A percentile compares a stretch with the other conserved stretches of the same genome.
Conservation (phyloP, 2,797 vertebrate species). For the Parotocinclus haroldoi region DNA sequence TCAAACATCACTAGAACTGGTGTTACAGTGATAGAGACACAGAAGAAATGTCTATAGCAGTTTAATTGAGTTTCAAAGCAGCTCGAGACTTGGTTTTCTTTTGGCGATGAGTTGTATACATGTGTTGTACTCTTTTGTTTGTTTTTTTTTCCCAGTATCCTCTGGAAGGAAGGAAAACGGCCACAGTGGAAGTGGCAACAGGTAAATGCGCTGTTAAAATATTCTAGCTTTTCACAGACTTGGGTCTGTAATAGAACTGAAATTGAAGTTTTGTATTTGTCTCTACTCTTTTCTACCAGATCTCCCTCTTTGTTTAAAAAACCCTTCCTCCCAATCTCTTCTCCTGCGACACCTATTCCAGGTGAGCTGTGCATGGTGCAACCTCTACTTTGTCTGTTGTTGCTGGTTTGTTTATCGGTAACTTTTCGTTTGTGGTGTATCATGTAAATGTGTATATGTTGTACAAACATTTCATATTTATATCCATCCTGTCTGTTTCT, state of each 20-base stretch:
- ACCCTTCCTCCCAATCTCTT: conserved; percentile 82
- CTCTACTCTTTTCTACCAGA: conserved; percentile 55
- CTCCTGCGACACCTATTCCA: conserved; percentile 68
- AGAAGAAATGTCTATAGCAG: too few relatives aligned
- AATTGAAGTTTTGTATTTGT: neutral
- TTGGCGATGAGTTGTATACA: too few relatives aligned
- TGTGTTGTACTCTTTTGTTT: too few relatives aligned
- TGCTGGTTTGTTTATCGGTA: conserved; percentile 32
- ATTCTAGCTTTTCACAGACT: neutral
- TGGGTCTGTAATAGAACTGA: neutral
- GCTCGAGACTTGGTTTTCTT: too few relatives aligned
- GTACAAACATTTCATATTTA: conserved; percentile 18
- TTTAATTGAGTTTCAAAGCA: too few relatives aligned
- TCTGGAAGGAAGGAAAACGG: conserved; percentile 48
- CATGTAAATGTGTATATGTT: conserved; percentile 8
- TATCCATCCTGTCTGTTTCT: conserved; percentile 22
- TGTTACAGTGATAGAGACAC: too few relatives aligned
- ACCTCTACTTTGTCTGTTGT: conserved; percentile 39
- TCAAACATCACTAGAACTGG: too few relatives aligned
- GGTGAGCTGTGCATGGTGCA: conserved; percentile 60
- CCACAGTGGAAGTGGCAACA: conserved; percentile 53
- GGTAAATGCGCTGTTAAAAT: conserved; percentile 51
- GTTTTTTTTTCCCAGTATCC: too few relatives aligned
- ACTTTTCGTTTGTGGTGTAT: conserved; percentile 1
- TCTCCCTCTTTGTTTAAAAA: conserved; percentile 85